Base-by-base conservation (phyloP, 2,888 invertebrate genomes). In the Pheosia gnoma region DNA sequence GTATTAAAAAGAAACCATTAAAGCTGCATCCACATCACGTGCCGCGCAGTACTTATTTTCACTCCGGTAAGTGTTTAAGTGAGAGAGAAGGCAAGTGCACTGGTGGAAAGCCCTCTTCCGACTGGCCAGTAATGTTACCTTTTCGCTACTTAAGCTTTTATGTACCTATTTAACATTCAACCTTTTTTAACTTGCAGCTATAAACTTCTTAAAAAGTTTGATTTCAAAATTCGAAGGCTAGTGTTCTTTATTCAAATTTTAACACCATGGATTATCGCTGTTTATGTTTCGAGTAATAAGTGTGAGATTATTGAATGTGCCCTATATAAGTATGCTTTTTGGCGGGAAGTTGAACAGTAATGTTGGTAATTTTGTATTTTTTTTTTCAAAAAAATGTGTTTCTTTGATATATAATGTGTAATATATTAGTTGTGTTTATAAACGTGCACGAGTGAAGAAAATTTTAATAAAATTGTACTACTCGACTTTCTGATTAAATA, bases 81-180 rank as follows among this genome's bases (percentile, higher is more conserved):
- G 62, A 56, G 58, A 59, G 57, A 36, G 52, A 52, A 43, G 59
- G 57, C 58, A 65, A 67, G 67, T 56, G 62, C 64, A 58, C 55
- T 4, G 37, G 37, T 37, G 36, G 53, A 37, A 10, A 37, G 8
- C 53, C 37, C 37, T 53, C 13, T 51, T 11, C 45, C n/a, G 45
- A 47, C 45, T 8, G 45, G 47, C 47, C 47, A n/a, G n/a, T 9
- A 47, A 47, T 47, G n/a, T 45, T 45, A 9, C 41, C 10, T 45
- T 45, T 45, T 8, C 4, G 9, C 43, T 45, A 9, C 9, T 45
- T 8, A 45, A 41, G 41, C 41, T 8, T 7, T 1, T 41, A 41
- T 41, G 6, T 41, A 41, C 8, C 41, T 41, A 7, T 41, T 41
- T 3, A 41, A 41, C 5, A 41, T 7, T 7, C 0, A 41, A 8